Base-by-base conservation (phyloP, 2,888 invertebrate genomes). In the Dione juno region DNA sequence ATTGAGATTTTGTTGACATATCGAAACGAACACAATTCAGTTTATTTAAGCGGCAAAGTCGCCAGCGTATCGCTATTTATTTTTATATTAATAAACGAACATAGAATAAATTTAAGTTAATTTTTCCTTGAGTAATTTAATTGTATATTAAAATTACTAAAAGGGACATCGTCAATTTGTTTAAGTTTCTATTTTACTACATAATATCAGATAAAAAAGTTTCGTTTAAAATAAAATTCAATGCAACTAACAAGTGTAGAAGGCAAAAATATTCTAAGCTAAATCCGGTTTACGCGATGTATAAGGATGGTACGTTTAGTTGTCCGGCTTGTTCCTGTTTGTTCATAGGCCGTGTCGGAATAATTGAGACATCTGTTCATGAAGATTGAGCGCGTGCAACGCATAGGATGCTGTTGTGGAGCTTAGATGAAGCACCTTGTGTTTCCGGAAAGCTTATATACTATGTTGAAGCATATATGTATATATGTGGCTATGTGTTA, bases 271-370 rank as follows among this genome's bases (percentile, higher is more conserved):
- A 57, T 57, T 57, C 37, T 40, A 57, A 57, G 16, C 16, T n/a
- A 40, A 57, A 57, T 57, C 57, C 57, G 57, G 57, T 57, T 57
- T 16, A n/a, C 41, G 8, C 43, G 43, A n/a, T 54, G 28, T 21
- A 28, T 41, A 59, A 59, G 59, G 59, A 59, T 43, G 59, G 59
- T 3, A 21, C 41, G 43, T 45, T 61, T 61, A 61, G 35, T 35
- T n/a, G 61, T 61, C 61, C 61, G 45, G 28, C 61, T 35, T 61
- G 61, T 61, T 45, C 61, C 61, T 61, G 61, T 61, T 61, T 61
- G 61, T 61, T 61, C 61, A 61, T 61, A 61, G 57, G 57, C 45
- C 35, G 61, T 61, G 61, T 61, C 45, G 45, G 61, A 61, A 61
- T 61, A 61, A 61, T 61, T 61, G 61, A 61, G 61, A 61, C 61